Evolutionary conservation across 2,888 invertebrate genomes (phyloP), one percentile per base, ranked within the genome.

Genomic region (Syrista parreyssii): DNA sequence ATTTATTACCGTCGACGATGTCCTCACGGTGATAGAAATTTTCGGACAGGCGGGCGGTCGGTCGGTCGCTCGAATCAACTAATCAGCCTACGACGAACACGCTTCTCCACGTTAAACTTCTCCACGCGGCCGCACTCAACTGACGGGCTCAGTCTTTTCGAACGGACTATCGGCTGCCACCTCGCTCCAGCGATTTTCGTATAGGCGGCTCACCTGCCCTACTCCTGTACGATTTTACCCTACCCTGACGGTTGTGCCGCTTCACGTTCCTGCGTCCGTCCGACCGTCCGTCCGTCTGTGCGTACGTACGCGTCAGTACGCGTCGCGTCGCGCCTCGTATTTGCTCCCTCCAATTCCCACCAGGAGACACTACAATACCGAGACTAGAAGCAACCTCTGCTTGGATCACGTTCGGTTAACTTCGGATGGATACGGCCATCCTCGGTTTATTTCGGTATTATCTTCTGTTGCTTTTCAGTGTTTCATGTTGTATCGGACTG

Each of bases 91-190:
- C 40, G 40, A 55, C 40, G 40, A 55, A 15, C 40, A 55, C 40
- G 40, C 40, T 55, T 15, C 40, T 55, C 2, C 40, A 40, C 40
- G 15, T 40, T 40, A 40, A 40, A 40, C 40, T 40, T 40, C 40
- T 40, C 40, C 85, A 85, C 84, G 86, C 86, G 84, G 84, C 83
- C 84, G 85, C 86, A 86, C 83, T 86, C 85, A 82, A 86, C 86
- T 86, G 86, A 80, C 82, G 79, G 81, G 86, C 82, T 80, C 81
- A 82, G 86, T 82, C 85, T 87, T 86, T 84, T 82, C 84, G 78
- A 84, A 80, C 82, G 75, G 81, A 79, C 79, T 81, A 80, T 80
- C 75, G 72, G 77, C 73, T 77, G 74, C 30, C 23, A 30, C 30
- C 12, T 35, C 74, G 74, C 74, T 34, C 74, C 74, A 15, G 76